These are phyloP conservation scores for Leucosticte australis DNA, from an alignment of 2,113 vertebrate species.

Conservation along the genomic window DNA sequence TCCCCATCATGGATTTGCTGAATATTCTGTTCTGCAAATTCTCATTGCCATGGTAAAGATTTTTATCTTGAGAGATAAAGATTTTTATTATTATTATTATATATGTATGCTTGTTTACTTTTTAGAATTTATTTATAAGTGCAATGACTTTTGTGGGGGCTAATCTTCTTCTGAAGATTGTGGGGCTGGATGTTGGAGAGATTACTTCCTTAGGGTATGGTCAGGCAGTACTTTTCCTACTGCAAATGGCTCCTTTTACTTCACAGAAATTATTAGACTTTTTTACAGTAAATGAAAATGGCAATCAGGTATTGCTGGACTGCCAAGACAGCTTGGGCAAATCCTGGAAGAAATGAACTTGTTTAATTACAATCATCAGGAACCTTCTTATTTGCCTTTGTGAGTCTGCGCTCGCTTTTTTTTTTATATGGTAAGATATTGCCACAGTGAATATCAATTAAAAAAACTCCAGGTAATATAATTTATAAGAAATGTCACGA, in stretches of 20 bases:
- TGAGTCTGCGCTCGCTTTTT: neutral
- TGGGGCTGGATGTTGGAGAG: neutral
- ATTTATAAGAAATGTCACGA: neutral
- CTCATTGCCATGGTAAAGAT: neutral
- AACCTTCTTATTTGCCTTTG: neutral
- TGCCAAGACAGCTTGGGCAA: neutral
- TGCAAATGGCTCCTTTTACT: neutral
- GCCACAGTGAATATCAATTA: neutral
- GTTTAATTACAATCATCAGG: slow-evolving; percentile 19
- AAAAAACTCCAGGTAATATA: neutral
- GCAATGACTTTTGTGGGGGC: neutral
- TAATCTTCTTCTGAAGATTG: neutral
- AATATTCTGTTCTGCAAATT: neutral
- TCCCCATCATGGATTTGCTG: neutral
- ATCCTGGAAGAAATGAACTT: neutral
- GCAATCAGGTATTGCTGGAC: neutral
- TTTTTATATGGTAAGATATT: neutral
- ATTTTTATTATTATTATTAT: neutral
- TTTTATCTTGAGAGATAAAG: neutral
- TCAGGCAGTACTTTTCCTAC: neutral
- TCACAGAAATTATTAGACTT: neutral
- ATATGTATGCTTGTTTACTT: rapidly evolving
- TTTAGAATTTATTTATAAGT: neutral
- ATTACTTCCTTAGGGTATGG: neutral
- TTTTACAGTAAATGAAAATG: neutral